A percentile compares a stretch with the other conserved stretches of the same genome.
phyloP scores from a whole-genome alignment of 37 sponge, comb jelly and placozoan genomes.

The Eunapius fragilis region DNA sequence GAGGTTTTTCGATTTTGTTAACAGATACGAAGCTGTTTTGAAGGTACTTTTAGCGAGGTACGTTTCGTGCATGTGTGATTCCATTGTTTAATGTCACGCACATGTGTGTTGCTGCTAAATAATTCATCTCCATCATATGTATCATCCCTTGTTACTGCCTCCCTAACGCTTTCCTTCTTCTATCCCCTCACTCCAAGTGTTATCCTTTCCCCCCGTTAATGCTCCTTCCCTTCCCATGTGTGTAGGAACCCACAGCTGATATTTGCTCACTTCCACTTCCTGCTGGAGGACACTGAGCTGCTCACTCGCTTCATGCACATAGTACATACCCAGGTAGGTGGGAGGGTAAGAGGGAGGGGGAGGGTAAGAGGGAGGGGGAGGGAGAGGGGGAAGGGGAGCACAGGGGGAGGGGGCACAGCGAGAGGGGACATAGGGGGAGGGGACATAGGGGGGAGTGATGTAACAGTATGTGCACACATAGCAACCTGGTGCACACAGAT shows the following conservation, averaged over 20 bases:
- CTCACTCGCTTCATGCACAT: constrained; percentile 78
- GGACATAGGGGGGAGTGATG: too few relatives aligned
- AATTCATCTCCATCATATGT: too few relatives aligned
- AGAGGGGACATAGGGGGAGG: too few relatives aligned
- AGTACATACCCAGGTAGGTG: constrained; percentile 58
- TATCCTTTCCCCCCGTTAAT: background rate
- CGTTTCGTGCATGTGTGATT: background rate
- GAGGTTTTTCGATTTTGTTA: constrained; percentile 52
- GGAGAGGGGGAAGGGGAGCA: too few relatives aligned
- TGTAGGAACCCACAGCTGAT: constrained; percentile 81
- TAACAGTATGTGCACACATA: too few relatives aligned
- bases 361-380: too few relatives aligned
- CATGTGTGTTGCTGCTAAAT: too few relatives aligned
- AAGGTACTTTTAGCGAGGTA: constrained; percentile 82
- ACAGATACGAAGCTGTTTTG: constrained; percentile 73
- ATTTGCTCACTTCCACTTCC: constrained; percentile 91
- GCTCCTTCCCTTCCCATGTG: background rate
- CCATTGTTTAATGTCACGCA: too few relatives aligned
- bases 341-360: background rate
- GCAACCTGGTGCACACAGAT: too few relatives aligned
- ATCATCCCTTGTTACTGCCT: too few relatives aligned
- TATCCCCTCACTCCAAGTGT: background rate
- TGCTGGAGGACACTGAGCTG: constrained; percentile 73
- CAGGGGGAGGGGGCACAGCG: too few relatives aligned
- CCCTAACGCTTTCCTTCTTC: too few relatives aligned